These are phyloP conservation scores for Crocodylus rhombifer DNA, from an alignment of 2,797 vertebrate genomes.

Conservation along the genomic window DNA sequence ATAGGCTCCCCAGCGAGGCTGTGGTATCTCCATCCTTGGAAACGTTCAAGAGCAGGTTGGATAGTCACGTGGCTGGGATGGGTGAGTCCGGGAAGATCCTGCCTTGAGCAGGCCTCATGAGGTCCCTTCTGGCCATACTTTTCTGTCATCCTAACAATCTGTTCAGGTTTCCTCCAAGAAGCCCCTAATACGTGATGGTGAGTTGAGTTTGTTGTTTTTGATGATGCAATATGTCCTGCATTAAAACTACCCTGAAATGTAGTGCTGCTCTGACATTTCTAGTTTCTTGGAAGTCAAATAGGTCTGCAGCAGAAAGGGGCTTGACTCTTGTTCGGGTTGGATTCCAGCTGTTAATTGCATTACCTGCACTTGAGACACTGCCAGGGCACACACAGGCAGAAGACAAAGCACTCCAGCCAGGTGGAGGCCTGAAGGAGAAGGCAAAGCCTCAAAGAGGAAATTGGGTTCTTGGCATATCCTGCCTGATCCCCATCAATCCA, in stretches of 20 bases:
- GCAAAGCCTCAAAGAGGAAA: neutral
- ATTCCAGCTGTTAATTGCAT: neutral
- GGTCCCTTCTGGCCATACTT: no score
- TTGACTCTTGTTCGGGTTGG: neutral
- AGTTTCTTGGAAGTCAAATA: neutral
- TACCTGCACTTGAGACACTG: neutral
- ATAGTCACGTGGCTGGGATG: no score
- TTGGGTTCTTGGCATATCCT: neutral
- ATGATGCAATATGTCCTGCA: neutral
- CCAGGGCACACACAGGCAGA: neutral
- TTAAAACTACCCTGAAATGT: neutral
- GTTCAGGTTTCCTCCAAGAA: neutral
- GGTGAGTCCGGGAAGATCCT: no score
- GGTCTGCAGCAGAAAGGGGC: neutral
- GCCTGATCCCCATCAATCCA: neutral
- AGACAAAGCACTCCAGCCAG: neutral
- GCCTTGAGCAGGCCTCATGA: no score
- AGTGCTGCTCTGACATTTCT: neutral
- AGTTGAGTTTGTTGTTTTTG: neutral
- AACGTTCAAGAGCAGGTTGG: no score
- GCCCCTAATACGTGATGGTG: no score
- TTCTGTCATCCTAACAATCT: no score
- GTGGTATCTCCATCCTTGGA: no score
- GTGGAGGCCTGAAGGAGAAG: neutral
- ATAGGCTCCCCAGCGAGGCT: no score